Percentiles rank a stretch among this genome's conserved stretches.
Evolutionary conservation across 1,140 invertebrate species (phyloP).

Genomic region (Cyphomyrmex costatus): DNA sequence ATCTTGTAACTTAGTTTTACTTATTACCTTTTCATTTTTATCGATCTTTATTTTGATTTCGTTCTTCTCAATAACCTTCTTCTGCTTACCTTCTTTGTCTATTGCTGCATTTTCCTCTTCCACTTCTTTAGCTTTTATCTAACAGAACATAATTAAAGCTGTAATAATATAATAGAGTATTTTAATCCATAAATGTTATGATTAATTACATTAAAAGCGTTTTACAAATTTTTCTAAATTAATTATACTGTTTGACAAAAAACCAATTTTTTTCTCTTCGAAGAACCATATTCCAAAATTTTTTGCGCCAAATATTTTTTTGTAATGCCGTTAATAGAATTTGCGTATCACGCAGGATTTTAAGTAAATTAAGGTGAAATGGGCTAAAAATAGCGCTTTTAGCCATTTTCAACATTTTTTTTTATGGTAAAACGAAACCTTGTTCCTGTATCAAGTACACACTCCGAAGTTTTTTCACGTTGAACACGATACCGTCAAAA

Average conservation of each 20-base stretch:
- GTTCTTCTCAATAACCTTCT: neutral
- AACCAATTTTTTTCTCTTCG: too few species aligned
- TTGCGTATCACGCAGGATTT: neutral
- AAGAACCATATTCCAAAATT: too few species aligned
- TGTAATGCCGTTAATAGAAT: neutral
- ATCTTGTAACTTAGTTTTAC: slow-evolving; percentile 16
- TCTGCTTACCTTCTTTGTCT: neutral
- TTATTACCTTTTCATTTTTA: slow-evolving; percentile 1
- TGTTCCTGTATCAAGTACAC: too few species aligned
- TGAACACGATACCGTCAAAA: too few species aligned
- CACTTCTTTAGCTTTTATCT: slow-evolving; percentile 25
- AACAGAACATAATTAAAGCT: neutral
- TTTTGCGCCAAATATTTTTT: too few species aligned
- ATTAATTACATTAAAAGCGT: neutral
- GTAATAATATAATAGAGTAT: neutral
- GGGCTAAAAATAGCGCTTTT: neutral
- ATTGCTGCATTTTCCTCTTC: neutral
- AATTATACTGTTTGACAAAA: too few species aligned
- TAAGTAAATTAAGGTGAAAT: neutral
- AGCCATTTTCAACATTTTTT: neutral
- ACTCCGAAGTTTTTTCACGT: too few species aligned
- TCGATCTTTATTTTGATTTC: slow-evolving; percentile 13
- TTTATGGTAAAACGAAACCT: neutral
- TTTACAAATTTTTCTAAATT: slow-evolving; percentile 13
- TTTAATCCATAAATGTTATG: neutral